These are phyloP conservation scores for Orthochromis malagaraziensis DNA, from an alignment of 2,113 vertebrate genomes.

Conservation along the genomic window DNA sequence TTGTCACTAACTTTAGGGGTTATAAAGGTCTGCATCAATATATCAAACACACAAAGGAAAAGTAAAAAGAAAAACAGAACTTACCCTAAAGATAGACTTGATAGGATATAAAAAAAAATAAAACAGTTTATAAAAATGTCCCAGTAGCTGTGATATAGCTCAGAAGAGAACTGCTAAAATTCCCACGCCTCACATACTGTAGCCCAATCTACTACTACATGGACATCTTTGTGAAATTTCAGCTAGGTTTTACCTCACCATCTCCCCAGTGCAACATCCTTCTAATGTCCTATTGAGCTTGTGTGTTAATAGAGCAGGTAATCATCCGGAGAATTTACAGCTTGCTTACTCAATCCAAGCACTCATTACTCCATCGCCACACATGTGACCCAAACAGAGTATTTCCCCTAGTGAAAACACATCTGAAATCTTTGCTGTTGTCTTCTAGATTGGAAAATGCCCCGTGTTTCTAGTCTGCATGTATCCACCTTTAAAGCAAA, in stretches of 20 bases:
- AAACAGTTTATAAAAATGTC: background rate
- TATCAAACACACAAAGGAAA: background rate
- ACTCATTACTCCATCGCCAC: background rate
- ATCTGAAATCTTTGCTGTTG: background rate
- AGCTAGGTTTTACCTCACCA: background rate
- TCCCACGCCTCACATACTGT: background rate
- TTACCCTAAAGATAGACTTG: background rate
- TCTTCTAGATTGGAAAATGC: background rate
- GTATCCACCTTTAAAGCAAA: background rate
- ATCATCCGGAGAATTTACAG: background rate
- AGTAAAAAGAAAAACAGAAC: accelerated
- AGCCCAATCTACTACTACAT: background rate
- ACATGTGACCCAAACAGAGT: background rate
- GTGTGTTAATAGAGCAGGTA: background rate
- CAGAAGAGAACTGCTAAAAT: background rate
- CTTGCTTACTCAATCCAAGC: background rate
- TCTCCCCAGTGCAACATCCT: background rate
- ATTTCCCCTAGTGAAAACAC: background rate
- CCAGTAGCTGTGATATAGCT: background rate
- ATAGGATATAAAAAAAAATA: background rate
- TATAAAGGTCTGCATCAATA: background rate
- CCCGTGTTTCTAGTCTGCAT: background rate
- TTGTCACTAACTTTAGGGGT: background rate
- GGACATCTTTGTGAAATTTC: background rate
- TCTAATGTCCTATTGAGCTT: background rate